Evolutionary conservation across 2,797 vertebrate species (phyloP), one percentile per base, ranked within the genome.

Genomic region (Pampus argenteus): DNA sequence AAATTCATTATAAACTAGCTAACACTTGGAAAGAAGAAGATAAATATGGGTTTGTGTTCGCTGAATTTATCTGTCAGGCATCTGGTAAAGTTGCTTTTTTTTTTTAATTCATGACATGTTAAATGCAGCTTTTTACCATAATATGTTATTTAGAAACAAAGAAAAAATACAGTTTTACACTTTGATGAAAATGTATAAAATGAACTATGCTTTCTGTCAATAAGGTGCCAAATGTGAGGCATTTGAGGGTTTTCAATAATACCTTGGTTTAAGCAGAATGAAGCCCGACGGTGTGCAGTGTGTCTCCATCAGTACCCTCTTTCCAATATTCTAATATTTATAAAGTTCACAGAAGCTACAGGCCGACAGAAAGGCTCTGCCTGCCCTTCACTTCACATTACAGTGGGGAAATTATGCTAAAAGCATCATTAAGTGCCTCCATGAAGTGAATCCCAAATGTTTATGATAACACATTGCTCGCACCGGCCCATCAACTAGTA

Each of bases 381-480:
- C 73, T 76, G 85, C 82, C 88, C 88, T 89, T 89, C 86, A 86
- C 69, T 79, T 90, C 84, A 69, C 75, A 83, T 75, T 81, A 85
- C 70, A 66, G 76, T 34, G 54, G 77, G 69, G 62, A 72, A 89
- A 89, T 88, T 84, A 84, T 87, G 81, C 88, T 88, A 88, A 92
- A 90, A 90, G 85, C 87, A 58, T 89, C 84, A 81, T 91, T 90
- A 91, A 86, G 79, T 83, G 64, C 72, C 79, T 84, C 81, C 83
- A 86, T 88, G 74, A 89, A 86, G 84, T 80, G 79, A 90, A 90
- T 89, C 80, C 75, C 81, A 88, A 90, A 89, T 91, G 84, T 92
- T 90, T 89, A 81, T 86, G 78, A 85, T 82, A 83, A 88, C 79
- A 58, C 69, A 31, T 52, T 22, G 62, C 74, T 84, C 34, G 42